phyloP scores from a whole-genome alignment of 2,888 invertebrate genomes.

The Taenaris catops region DNA sequence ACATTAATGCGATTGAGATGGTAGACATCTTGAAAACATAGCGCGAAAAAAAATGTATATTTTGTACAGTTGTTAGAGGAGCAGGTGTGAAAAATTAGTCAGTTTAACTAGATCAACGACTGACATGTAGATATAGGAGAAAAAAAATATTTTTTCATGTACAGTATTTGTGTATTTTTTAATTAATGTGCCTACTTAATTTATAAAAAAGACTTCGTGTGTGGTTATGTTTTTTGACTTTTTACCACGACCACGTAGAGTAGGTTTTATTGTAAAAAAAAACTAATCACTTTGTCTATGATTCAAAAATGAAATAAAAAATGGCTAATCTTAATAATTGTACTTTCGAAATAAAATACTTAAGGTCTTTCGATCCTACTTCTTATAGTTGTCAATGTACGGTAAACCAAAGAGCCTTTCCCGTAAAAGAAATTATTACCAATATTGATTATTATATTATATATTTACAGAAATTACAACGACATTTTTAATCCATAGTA shows the following conservation, averaged over 20 bases:
- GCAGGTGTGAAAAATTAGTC: conserved; percentile 20
- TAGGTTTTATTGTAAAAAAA: conserved; percentile 21
- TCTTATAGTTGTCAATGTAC: conserved; percentile 27
- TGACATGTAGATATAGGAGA: conserved; percentile 40
- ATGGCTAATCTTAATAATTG: conserved; percentile 9
- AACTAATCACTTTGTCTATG: conserved; percentile 15
- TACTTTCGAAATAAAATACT: not conserved
- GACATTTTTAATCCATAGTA: not conserved
- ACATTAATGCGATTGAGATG: conserved; percentile 14
- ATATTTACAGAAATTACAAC: not conserved
- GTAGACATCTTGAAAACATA: conserved; percentile 6
- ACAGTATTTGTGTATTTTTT: conserved; percentile 42
- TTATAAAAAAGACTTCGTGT: conserved; percentile 27
- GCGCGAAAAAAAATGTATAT: conserved; percentile 32
- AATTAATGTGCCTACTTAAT: conserved; percentile 31
- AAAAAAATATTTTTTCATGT: conserved; percentile 42
- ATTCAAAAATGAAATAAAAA: conserved; percentile 14
- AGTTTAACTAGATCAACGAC: conserved; percentile 29
- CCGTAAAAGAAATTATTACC: not conserved
- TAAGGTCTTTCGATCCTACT: not conserved
- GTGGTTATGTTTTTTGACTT: conserved; percentile 8
- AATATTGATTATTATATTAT: not conserved
- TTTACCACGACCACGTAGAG: conserved; percentile 11
- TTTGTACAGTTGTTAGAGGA: conserved; percentile 34
- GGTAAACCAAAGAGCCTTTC: conserved; percentile 42